Evolutionary conservation across 92 coral and sea anemone species (phyloP).

Genomic region (Plumapathes pennacea): DNA sequence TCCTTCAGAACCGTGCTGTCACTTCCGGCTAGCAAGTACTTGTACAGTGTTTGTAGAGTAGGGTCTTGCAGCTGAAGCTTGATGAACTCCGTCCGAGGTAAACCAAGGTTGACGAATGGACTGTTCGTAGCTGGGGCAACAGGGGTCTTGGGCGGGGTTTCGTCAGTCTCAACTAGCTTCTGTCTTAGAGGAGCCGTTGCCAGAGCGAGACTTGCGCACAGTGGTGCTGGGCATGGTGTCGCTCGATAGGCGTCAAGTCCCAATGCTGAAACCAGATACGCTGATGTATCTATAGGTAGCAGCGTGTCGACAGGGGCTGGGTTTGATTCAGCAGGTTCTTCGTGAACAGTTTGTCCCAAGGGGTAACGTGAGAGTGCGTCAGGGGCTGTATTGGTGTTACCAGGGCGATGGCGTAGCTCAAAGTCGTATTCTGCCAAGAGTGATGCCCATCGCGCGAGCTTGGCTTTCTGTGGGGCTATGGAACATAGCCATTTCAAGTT

Average conservation of each 20-base stretch:
- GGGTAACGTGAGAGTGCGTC: constrained; percentile 29
- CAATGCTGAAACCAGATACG: neutral
- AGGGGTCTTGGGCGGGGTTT: too few species aligned
- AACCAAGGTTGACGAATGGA: neutral
- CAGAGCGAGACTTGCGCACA: neutral
- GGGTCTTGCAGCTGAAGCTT: constrained; percentile 8
- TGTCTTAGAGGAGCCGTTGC: too few species aligned
- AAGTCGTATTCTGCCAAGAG: constrained; percentile 12
- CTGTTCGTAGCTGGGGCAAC: too few species aligned
- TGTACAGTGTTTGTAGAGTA: neutral
- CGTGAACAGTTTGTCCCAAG: neutral
- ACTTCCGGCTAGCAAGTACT: constrained; percentile 12
- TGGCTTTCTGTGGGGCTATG: too few species aligned
- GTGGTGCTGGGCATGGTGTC: neutral
- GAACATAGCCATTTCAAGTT: too few species aligned
- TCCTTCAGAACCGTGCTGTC: neutral
- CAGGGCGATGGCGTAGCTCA: constrained; percentile 25
- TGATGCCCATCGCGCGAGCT: constrained; percentile 25
- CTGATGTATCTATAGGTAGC: neutral
- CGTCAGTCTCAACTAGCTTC: too few species aligned
- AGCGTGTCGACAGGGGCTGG: constrained; percentile 1
- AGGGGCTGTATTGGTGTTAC: constrained; percentile 2
- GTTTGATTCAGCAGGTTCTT: neutral
- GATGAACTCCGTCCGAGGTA: neutral
- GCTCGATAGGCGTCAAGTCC: neutral